Base-by-base conservation (phyloP, 1,140 invertebrate genomes). In the Diuraphis noxia region DNA sequence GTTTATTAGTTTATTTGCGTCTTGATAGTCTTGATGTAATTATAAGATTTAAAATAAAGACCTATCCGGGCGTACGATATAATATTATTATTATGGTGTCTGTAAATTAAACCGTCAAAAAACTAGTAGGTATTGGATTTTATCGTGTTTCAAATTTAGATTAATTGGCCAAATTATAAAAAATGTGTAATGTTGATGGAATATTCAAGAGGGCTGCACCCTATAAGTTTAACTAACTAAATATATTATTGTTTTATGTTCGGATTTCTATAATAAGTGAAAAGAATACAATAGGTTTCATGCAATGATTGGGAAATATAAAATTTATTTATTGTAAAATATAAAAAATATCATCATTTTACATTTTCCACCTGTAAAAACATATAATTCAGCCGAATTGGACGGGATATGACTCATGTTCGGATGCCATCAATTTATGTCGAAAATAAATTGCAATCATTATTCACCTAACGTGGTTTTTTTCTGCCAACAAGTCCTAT, bases 91-190 rank as follows among this genome's bases (percentile, higher is more conserved):
- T 46, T 46, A 49, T 10, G 56, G 17, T 30, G n/a, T 72, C 34
- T n/a, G 56, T 72, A 72, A 72, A 72, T 72, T 72, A 72, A 72
- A 72, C 56, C 56, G 56, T 72, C 56, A 72, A 72, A n/a, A n/a
- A n/a, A 72, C 56, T n/a, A 72, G 56, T n/a, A n/a, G n/a, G 56
- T 72, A 72, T n/a, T n/a, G 30, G 56, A n/a, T 72, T 17, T 63
- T 63, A n/a, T 63, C 56, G 56, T n/a, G 4, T 13, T 72, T 72
- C 13, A 5, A 72, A 23, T 72, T 72, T 72, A 72, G 56, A 72
- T 72, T 72, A 17, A 5, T 72, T 6, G 30, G n/a, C 4, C n/a
- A 0, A 72, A 72, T n/a, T n/a, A n/a, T n/a, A 34, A 72, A 72
- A 63, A 72, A 72, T 72, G 3, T n/a, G 5, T 17, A n/a, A 72